Base-by-base conservation (phyloP, 1,140 invertebrate genomes). In the Nebria ingens region DNA sequence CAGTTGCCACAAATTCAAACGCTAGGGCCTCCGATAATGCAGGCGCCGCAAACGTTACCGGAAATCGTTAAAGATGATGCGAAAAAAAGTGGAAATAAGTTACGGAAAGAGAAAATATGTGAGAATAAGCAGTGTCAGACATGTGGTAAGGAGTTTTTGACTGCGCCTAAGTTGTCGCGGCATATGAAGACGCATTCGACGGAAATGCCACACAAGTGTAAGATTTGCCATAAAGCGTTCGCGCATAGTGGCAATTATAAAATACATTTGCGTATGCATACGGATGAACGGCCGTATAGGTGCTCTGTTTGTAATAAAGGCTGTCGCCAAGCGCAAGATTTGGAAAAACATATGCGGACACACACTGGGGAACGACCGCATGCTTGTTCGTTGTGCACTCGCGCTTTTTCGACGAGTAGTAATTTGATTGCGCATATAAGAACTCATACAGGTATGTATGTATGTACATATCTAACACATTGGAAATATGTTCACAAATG, bases 201-300 rank as follows among this genome's bases (percentile, higher is more conserved):
- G 2, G 84, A 87, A 68, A 73, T 82, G 59, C 84, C 84, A 2
- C 85, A 83, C 62, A 80, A 81, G 62, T 88, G 85, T 66, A 79
- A 74, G 59, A 73, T 85, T 55, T 88, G 85, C 68, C 76, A 79
- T 40, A 81, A 84, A 61, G 77, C 77, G 58, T 88, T 87, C 68
- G 82, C 81, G 53, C 82, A 76, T 63, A 79, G 73, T 67, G 81
- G 73, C 57, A 84, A 77, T 64, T 73, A 76, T 61, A 80, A 79
- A 56, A 76, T 79, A 52, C 79, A 82, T 57, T 73, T 80, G 68
- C 70, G 77, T 55, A 77, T 76, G 45, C 79, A 83, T 57, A 78
- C 73, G 34, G 76, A 77, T 45, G 78, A 82, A 63, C 72, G 80
- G 21, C 80, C 80, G 3, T 81, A 81, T 58, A 72, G 72, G 29